Base-by-base conservation (phyloP, 2,113 vertebrate species). In the Mustelus asterias region DNA sequence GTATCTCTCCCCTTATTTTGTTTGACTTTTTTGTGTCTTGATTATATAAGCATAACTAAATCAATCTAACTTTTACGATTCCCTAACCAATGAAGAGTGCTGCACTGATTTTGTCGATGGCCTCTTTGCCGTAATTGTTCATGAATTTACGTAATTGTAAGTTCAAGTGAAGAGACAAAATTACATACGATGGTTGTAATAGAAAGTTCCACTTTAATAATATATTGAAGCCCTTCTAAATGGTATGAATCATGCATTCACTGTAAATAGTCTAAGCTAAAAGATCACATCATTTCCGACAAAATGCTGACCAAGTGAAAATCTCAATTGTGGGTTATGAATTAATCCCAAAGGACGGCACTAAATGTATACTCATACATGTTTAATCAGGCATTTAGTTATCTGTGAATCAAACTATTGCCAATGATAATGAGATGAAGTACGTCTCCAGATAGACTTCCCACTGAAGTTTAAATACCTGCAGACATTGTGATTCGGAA, bases 351-450 rank as follows among this genome's bases (percentile, higher is more conserved):
- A 72, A 95, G 94, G 94, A 44, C 94, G 7, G 37, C 37, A 95
- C 67, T 70, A 95, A 76, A 76, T 95, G 70, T 18, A 72, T 29
- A 72, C 54, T 70, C 24, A 3, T 48, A 72, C 93, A 95, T 76
- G 24, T 72, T 29, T 95, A 76, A 95, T 72, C 94, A 72, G 94
- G 41, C 69, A 54, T 48, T 95, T 29, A 72, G 94, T 48, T 95
- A 76, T 95, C 92, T 41, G 3, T 6, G 94, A 72, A 95, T 95
- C 94, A 95, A 72, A 41, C 65, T 95, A 54, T 76, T 72, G 41
- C 2, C 22, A 95, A 7, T 95, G 69, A 26, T 76, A 95, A 95
- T 72, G 67, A 33, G 94, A 26, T 48, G 37, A 69, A 44, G 24
- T 72, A 72, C 14, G 48, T 70, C 69, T 95, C 65, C 44, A 70